Conservation (phyloP, 2,888 invertebrate species). For the Ochropleura plecta region DNA sequence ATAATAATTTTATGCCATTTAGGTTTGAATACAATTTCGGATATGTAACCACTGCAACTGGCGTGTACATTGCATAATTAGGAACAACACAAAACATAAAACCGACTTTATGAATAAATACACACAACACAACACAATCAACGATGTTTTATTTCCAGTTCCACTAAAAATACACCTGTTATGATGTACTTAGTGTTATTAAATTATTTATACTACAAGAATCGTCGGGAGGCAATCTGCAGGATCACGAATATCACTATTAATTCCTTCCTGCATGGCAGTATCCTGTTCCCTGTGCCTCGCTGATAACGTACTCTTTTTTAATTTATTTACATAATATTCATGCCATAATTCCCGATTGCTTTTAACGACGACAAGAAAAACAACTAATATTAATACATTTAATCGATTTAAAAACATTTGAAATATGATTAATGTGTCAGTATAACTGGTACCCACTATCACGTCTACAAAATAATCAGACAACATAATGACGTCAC, state of each 20-base stretch:
- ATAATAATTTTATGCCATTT: too few relatives aligned
- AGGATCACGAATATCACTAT: background rate
- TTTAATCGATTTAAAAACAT: background rate
- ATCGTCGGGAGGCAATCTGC: too few relatives aligned
- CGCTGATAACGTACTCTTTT: background rate
- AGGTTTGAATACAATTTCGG: too few relatives aligned
- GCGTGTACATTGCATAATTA: too few relatives aligned
- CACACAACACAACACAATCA: too few relatives aligned
- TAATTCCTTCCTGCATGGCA: background rate
- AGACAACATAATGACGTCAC: background rate
- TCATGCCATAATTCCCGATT: constrained; percentile 17
- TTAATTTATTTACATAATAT: background rate
- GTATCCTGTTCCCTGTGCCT: background rate
- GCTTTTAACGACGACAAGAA: background rate
- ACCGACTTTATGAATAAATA: too few relatives aligned
- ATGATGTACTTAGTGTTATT: background rate
- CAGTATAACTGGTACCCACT: background rate
- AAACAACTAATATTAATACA: background rate
- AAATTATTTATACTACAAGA: background rate
- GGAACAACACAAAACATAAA: too few relatives aligned
- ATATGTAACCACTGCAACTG: too few relatives aligned
- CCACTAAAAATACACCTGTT: too few relatives aligned
- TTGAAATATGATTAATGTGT: background rate
- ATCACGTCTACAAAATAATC: background rate
- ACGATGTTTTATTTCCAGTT: too few relatives aligned